Percentiles rank a stretch among this genome's conserved stretches.
Conservation (phyloP, 2,113 vertebrate species). For the Nerophis lumbriciformis region DNA sequence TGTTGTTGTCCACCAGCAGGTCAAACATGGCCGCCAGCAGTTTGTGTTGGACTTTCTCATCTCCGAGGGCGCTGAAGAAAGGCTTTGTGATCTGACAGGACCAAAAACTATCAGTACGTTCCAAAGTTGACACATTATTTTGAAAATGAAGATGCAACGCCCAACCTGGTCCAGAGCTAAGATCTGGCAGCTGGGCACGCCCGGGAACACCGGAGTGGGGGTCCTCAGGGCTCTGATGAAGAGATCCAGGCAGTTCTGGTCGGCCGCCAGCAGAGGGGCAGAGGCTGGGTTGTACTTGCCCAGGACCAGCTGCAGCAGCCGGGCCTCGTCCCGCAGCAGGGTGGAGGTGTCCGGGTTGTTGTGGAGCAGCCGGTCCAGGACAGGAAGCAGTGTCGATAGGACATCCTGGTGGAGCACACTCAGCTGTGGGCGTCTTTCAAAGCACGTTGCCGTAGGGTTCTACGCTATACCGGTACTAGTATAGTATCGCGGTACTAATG, state of each 20-base stretch:
- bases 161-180: conserved; percentile 84
- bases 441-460: neutral
- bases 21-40: conserved; percentile 83
- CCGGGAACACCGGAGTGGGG: conserved; percentile 60
- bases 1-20: conserved; percentile 77
- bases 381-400: conserved; percentile 76
- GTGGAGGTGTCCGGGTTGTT: conserved; percentile 66
- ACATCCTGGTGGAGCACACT: conserved; percentile 62
- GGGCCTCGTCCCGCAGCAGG: conserved; percentile 76
- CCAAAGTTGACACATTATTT: neutral
- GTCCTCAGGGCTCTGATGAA: conserved; percentile 78
- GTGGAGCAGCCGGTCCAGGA: conserved; percentile 75
- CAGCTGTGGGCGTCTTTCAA: neutral
- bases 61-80: conserved; percentile 81
- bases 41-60: conserved; percentile 80
- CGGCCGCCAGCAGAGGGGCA: conserved; percentile 74
- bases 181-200: conserved; percentile 76
- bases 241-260: conserved; percentile 77
- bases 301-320: conserved; percentile 76
- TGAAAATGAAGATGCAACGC: neutral
- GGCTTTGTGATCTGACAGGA: conserved; percentile 80
- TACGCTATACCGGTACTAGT: too few relatives aligned
- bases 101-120: too few relatives aligned
- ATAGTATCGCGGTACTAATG: too few relatives aligned
- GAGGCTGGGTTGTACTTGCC: conserved; percentile 81